A percentile compares a stretch with the other conserved stretches of the same genome.
Evolutionary conservation across 1,140 invertebrate genomes (phyloP).

Genomic region (Drosophila elegans): DNA sequence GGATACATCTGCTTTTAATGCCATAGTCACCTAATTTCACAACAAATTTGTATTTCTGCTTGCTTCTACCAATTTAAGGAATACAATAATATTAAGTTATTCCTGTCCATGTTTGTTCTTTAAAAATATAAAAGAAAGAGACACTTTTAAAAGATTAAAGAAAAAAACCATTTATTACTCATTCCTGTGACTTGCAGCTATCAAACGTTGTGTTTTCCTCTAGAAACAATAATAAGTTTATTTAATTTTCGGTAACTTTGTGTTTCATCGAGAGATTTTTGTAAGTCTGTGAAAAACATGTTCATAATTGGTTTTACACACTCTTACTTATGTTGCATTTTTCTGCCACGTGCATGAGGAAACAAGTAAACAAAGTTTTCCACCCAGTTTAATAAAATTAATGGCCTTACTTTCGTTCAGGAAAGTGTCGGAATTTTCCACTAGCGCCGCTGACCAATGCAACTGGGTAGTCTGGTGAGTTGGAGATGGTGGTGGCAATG

Average conservation of each 20-base stretch:
- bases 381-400: constrained; percentile 72
- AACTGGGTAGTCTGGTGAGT: not conserved
- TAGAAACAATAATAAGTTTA: not conserved
- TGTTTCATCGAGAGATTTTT: constrained; percentile 15
- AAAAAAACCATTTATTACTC: not conserved
- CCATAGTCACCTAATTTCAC: no score
- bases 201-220: not conserved
- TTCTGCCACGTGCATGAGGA: constrained; percentile 31
- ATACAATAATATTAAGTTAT: no score
- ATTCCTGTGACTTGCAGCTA: not conserved
- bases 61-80: no score
- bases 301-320: constrained; percentile 61
- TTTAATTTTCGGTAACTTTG: constrained; percentile 20
- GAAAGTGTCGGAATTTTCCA: constrained; percentile 46
- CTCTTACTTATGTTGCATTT: constrained; percentile 39
- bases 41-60: no score
- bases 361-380: constrained; percentile 29
- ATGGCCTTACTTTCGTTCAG: constrained; percentile 44
- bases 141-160: not conserved
- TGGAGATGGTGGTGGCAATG: not conserved
- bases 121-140: not conserved
- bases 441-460: constrained; percentile 18
- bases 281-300: constrained; percentile 29
- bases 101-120: not conserved
- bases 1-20: no score